Base-by-base conservation (phyloP, 2,797 vertebrate species). In the Myotis myotis region DNA sequence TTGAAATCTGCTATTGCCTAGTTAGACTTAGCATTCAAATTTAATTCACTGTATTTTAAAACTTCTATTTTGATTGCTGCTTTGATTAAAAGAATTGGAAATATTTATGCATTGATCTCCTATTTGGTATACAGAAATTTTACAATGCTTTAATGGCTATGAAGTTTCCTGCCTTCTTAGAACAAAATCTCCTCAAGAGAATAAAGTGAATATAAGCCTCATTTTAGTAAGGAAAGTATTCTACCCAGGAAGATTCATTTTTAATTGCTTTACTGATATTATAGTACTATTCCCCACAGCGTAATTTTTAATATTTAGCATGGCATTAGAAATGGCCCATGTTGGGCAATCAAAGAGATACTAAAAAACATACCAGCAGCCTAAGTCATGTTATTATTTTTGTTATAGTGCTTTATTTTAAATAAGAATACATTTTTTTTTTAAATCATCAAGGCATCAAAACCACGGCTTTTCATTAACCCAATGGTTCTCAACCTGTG, bases 251-350 rank as follows among this genome's bases (percentile, higher is more conserved):
- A 76, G 74, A 89, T 86, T 93, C 33, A 82, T 89, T 84, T 82
- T 93, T 87, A 93, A 90, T 90, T 82, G 87, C n/a, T 79, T 93
- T 55, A 83, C n/a, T 93, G 76, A 47, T 83, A 87, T 76, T 82
- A 76, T 33, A 60, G 64, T 82, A 90, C 76, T 85, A 19, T n/a
- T 87, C 41, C 53, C 72, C 38, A 86, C 33, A 92, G 62, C 62
- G 76, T 33, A 87, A 68, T 83, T 86, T 90, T 55, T 83, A 88
- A 53, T 87, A 81, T 82, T 82, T 90, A 87, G 53, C 36, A 66
- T 87, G 64, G 28, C 57, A 72, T 72, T 87, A 79, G 55, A 74
- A 83, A 89, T 71, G 47, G 51, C 36, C 68, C 53, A 92, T 70
- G 33, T 81, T 53, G 76, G 30, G 49, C 62, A 86, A 91, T 89